These are phyloP conservation scores for Beris chalybata DNA, from an alignment of 2,888 invertebrate genomes.

Conservation along the genomic window DNA sequence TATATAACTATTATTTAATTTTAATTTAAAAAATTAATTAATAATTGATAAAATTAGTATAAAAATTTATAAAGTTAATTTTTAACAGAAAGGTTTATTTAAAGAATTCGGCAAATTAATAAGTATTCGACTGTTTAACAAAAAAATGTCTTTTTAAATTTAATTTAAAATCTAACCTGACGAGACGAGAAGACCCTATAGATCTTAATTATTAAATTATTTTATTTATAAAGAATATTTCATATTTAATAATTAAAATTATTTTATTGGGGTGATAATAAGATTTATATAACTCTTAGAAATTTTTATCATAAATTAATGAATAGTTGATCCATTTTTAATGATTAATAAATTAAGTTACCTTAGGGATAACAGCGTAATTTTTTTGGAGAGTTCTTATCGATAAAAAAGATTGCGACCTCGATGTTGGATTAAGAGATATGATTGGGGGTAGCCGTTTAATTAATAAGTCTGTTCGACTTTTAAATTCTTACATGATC, in stretches of 20 bases:
- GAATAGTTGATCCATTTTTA: constrained; percentile 62
- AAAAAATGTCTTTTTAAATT: constrained; percentile 72
- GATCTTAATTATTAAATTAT: constrained; percentile 62
- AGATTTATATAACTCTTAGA: constrained; percentile 64
- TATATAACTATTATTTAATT: constrained; percentile 57
- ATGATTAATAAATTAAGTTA: constrained; percentile 71
- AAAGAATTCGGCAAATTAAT: constrained; percentile 69
- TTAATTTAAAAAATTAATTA: constrained; percentile 55
- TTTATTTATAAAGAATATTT: constrained; percentile 54
- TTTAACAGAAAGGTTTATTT: constrained; percentile 54
- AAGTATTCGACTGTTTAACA: constrained; percentile 70
- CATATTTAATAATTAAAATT: constrained; percentile 47
- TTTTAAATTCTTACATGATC: neutral
- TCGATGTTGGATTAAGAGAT: too few species aligned
- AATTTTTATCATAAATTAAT: constrained; percentile 54
- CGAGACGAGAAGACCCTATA: constrained; percentile 81
- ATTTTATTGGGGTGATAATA: constrained; percentile 69
- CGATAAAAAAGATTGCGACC: constrained; percentile 56
- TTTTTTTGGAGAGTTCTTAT: constrained; percentile 75
- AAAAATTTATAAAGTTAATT: constrained; percentile 44
- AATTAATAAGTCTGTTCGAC: constrained; percentile 44
- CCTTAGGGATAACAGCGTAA: constrained; percentile 85
- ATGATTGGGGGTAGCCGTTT: too few species aligned
- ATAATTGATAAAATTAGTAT: constrained; percentile 67
- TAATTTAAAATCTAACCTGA: constrained; percentile 70